A percentile compares a stretch with the other conserved stretches of the same genome.
These are phyloP conservation scores for Colossoma macropomum DNA, from an alignment of 2,113 vertebrate genomes.

Conservation along the genomic window DNA sequence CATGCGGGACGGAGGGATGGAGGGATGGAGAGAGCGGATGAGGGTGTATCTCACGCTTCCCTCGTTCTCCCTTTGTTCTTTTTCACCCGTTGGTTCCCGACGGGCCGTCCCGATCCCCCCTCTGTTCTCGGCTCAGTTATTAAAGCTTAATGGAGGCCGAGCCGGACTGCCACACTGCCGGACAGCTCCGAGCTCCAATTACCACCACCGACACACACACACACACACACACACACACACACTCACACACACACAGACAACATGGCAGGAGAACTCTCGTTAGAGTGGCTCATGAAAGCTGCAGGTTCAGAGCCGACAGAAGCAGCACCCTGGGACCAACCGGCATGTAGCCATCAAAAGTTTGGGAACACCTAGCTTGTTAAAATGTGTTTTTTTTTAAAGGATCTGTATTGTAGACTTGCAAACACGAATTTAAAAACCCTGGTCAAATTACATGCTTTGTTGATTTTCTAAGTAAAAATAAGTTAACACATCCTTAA, in stretches of 20 bases:
- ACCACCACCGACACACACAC: not conserved
- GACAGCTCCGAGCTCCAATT: slow-evolving; percentile 74
- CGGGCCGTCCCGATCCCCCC: slow-evolving; percentile 12
- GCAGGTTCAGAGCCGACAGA: not conserved
- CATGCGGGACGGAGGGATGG: slow-evolving; percentile 21
- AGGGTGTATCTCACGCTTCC: slow-evolving; percentile 48
- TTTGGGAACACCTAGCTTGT: too few relatives aligned
- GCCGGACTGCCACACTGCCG: slow-evolving; percentile 64
- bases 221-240: too few relatives aligned
- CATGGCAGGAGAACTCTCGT: slow-evolving; percentile 36
- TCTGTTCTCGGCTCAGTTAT: slow-evolving; percentile 36
- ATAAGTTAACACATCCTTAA: too few relatives aligned
- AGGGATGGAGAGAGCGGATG: slow-evolving; percentile 3
- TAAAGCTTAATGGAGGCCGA: slow-evolving; percentile 74
- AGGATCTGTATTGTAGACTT: too few relatives aligned
- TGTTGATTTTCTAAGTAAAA: too few relatives aligned
- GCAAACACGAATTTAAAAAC: too few relatives aligned
- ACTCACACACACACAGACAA: slow-evolving; percentile 53
- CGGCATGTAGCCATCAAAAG: not conserved
- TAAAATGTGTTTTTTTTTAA: too few relatives aligned
- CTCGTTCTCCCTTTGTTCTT: slow-evolving; percentile 46
- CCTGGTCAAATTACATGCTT: too few relatives aligned
- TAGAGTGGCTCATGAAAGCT: slow-evolving; percentile 34
- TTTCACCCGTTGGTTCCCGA: slow-evolving; percentile 25
- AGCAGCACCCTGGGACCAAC: not conserved